A percentile compares a stretch with the other conserved stretches of the same genome.
phyloP scores from a whole-genome alignment of 2,888 invertebrate species.

The Zhengitettix transpicula region DNA sequence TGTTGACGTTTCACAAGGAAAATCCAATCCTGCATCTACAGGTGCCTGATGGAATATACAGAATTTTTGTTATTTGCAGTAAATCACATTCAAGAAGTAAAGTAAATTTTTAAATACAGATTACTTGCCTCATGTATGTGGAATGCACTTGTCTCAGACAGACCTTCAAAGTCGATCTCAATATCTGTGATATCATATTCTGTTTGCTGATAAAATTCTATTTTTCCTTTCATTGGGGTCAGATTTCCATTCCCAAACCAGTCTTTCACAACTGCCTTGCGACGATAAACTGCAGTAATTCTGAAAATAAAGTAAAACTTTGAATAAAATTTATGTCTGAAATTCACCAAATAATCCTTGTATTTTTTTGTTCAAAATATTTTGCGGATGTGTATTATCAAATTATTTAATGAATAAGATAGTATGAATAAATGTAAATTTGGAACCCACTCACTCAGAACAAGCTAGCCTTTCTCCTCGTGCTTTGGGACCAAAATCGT shows the following conservation, averaged over 20 bases:
- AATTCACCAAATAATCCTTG: no score
- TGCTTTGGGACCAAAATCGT: constrained; percentile 73
- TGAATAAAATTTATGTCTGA: no score
- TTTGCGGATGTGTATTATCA: not conserved
- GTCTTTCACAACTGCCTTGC: constrained; percentile 70
- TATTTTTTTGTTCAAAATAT: no score
- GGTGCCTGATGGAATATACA: constrained; percentile 41
- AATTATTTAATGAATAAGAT: not conserved
- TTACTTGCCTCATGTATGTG: constrained; percentile 61
- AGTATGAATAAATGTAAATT: not conserved
- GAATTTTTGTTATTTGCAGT: not conserved
- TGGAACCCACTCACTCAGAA: constrained; percentile 60
- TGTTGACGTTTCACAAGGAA: constrained; percentile 71
- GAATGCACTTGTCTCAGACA: constrained; percentile 52
- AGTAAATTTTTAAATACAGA: constrained; percentile 1
- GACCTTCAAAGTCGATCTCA: constrained; percentile 55
- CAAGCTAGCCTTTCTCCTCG: constrained; percentile 80
- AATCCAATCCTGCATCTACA: constrained; percentile 64
- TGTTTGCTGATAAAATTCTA: constrained; percentile 73
- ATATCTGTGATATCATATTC: constrained; percentile 70
- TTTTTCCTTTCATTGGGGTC: constrained; percentile 47
- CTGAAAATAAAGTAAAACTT: constrained; percentile 36
- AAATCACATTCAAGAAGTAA: not conserved
- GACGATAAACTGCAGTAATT: constrained; percentile 52
- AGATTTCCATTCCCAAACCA: constrained; percentile 72